A percentile compares a stretch with the other conserved stretches of the same genome.
Evolutionary conservation across 92 coral and sea anemone species (phyloP).

Genomic region (Muricea muricata): DNA sequence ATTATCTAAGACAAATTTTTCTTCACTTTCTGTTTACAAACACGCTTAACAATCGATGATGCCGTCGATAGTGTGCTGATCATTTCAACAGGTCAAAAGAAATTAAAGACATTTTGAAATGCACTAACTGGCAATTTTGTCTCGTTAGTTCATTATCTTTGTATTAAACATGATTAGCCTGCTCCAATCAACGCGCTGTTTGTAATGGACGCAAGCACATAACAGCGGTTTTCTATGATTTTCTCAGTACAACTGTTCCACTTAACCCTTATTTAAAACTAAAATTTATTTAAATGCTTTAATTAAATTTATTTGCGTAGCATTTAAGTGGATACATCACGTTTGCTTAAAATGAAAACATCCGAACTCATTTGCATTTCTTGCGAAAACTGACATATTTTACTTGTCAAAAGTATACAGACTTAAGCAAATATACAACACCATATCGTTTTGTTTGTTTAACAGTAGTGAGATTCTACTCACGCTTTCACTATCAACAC

Average conservation of each 20-base stretch:
- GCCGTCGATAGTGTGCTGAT: conserved; percentile 41
- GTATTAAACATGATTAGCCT: conserved; percentile 40
- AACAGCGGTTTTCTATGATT: conserved; percentile 43
- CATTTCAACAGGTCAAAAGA: conserved; percentile 38
- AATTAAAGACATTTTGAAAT: conserved; percentile 42
- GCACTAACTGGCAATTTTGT: conserved; percentile 33
- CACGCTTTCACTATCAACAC: neutral
- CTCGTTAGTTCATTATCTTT: conserved; percentile 53
- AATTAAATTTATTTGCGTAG: conserved; percentile 33
- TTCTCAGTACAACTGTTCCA: conserved; percentile 40
- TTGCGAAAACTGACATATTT: neutral
- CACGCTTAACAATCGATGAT: conserved; percentile 39
- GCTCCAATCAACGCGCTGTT: conserved; percentile 35
- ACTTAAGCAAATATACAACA: neutral
- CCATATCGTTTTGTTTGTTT: conserved; percentile 20
- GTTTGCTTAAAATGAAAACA: neutral
- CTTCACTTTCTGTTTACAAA: conserved; percentile 41
- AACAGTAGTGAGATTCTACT: neutral
- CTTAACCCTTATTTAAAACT: conserved; percentile 48
- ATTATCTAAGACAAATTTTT: conserved; percentile 29
- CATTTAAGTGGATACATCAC: neutral
- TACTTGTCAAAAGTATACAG: neutral
- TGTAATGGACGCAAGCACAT: conserved; percentile 32
- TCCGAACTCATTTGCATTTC: neutral
- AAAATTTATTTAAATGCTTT: conserved; percentile 36